These are phyloP conservation scores for Epinephelus awoara DNA, from an alignment of 2,797 vertebrate genomes.

Conservation along the genomic window DNA sequence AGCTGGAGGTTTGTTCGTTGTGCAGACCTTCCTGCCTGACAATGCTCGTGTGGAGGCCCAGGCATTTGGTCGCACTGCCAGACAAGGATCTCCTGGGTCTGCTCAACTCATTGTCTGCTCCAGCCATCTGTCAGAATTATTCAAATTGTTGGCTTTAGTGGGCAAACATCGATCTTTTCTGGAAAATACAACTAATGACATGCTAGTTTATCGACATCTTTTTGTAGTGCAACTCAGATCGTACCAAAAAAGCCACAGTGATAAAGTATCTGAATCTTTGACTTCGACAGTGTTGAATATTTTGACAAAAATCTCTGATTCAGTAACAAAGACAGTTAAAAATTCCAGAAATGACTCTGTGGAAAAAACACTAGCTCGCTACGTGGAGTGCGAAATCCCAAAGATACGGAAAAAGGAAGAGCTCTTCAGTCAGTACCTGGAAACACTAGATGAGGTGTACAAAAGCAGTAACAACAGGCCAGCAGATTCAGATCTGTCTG, in stretches of 20 bases:
- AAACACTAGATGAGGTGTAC: constrained; percentile 24
- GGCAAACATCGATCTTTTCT: fast-evolving
- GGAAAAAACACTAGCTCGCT: constrained; percentile 10
- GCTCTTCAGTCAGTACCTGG: constrained; percentile 57
- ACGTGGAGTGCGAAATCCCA: constrained; percentile 20
- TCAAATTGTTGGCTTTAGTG: neutral
- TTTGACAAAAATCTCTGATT: neutral
- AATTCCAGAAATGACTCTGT: constrained; percentile 24
- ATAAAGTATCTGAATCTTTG: neutral
- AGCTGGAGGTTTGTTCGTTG: constrained; percentile 74
- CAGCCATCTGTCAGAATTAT: constrained; percentile 7
- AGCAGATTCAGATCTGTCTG: constrained; percentile 41
- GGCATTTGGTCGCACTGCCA: constrained; percentile 74
- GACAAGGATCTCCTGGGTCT: constrained; percentile 80
- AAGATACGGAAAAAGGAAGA: constrained; percentile 41
- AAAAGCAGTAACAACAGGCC: constrained; percentile 26
- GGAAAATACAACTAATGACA: neutral
- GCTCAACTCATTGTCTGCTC: constrained; percentile 69
- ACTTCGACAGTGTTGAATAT: neutral
- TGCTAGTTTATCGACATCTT: fast-evolving
- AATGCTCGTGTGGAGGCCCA: constrained; percentile 73
- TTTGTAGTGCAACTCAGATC: constrained; percentile 13
- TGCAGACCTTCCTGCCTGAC: constrained; percentile 78
- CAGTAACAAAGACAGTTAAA: constrained; percentile 25
- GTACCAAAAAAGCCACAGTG: neutral